A percentile compares a stretch with the other conserved stretches of the same genome.
phyloP scores from a whole-genome alignment of 2,113 vertebrate genomes.

The Cryptotis parvus region DNA sequence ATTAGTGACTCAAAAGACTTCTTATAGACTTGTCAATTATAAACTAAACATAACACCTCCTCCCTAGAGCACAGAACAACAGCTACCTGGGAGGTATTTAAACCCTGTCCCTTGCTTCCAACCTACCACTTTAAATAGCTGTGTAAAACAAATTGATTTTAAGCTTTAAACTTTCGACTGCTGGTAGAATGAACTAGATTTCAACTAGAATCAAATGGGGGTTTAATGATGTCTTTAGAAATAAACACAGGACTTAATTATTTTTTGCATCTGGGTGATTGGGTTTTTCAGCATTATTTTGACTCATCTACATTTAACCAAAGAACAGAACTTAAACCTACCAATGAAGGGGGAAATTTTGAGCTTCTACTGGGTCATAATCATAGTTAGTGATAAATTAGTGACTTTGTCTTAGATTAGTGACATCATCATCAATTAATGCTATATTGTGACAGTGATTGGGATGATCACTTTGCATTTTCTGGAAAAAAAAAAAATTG shows the following conservation, averaged over 20 bases:
- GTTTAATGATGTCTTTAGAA: constrained; percentile 65
- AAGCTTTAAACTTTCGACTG: constrained; percentile 63
- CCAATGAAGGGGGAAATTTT: constrained; percentile 51
- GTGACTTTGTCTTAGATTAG: constrained; percentile 20
- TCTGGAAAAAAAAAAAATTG: constrained; percentile 50
- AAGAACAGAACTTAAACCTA: neutral
- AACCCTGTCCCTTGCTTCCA: neutral
- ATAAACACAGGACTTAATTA: constrained; percentile 44
- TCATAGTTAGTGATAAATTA: neutral
- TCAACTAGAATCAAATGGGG: constrained; percentile 49
- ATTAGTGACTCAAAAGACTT: constrained; percentile 50
- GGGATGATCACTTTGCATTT: neutral
- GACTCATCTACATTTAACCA: neutral
- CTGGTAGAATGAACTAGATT: constrained; percentile 65
- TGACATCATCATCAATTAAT: constrained; percentile 55
- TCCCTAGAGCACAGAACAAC: neutral
- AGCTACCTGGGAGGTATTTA: constrained; percentile 52
- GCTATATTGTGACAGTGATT: constrained; percentile 35
- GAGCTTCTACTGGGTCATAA: constrained; percentile 28
- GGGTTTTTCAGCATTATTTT: constrained; percentile 12
- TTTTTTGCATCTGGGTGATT: constrained; percentile 39
- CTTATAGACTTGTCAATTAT: neutral
- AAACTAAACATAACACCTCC: neutral
- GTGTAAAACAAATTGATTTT: constrained; percentile 62
- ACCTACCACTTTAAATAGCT: neutral